A percentile compares a stretch with the other conserved stretches of the same genome.
phyloP scores from a whole-genome alignment of 2,797 vertebrate genomes.

The Scolopax rusticola region DNA sequence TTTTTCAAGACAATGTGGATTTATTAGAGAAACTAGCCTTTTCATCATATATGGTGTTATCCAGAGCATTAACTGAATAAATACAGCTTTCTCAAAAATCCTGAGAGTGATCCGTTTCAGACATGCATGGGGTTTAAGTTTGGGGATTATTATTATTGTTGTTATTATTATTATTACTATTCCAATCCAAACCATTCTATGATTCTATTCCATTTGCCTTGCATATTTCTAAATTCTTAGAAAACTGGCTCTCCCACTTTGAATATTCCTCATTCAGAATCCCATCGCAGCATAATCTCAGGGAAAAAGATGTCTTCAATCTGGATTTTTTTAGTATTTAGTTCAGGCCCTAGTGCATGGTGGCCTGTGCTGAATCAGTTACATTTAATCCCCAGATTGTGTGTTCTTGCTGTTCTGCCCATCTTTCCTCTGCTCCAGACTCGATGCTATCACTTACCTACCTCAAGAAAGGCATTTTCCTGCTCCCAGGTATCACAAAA shows the following conservation, averaged over 20 bases:
- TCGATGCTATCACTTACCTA: not conserved
- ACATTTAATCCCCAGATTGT: not conserved
- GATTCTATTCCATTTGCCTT: not conserved
- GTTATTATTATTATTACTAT: not conserved
- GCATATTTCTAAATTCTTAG: not conserved
- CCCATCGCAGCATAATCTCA: not conserved
- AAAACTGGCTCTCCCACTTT: not conserved
- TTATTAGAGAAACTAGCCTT: not conserved
- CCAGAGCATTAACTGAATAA: not conserved
- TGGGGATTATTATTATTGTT: not conserved
- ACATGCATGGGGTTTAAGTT: not conserved
- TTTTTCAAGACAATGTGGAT: not conserved
- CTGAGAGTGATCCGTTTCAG: not conserved
- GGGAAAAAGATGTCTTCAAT: not conserved
- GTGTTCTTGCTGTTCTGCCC: not conserved
- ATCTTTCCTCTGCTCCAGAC: not conserved
- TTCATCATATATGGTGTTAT: fast-evolving
- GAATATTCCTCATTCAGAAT: not conserved
- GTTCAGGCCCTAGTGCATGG: not conserved
- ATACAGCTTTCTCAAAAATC: not conserved
- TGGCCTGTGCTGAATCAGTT: not conserved
- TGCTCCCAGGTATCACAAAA: not conserved
- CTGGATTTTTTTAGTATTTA: not conserved
- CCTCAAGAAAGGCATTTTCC: not conserved
- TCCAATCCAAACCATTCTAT: too few relatives aligned